phyloP scores from a whole-genome alignment of 2,113 vertebrate species.

The Vireo altiloquus region DNA sequence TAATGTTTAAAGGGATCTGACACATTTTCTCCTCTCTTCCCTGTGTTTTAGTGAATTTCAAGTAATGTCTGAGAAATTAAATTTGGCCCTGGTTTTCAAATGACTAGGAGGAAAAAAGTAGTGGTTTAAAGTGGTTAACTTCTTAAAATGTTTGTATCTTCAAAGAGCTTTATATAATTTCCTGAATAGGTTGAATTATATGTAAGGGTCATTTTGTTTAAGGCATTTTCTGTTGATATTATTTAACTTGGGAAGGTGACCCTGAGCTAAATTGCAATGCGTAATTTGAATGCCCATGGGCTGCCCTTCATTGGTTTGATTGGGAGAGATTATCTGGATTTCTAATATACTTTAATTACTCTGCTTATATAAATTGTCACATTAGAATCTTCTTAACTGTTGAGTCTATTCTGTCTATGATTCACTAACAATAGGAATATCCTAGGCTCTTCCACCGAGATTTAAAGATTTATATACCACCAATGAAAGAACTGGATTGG shows the following conservation, averaged over 20 bases:
- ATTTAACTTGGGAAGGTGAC: slow-evolving; percentile 36
- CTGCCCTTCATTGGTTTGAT: slow-evolving; percentile 8
- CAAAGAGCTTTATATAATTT: neutral
- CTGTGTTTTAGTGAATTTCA: neutral
- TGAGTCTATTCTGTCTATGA: slow-evolving; percentile 16
- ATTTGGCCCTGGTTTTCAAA: neutral
- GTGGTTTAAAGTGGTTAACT: neutral
- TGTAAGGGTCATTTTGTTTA: neutral
- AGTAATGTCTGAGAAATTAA: neutral
- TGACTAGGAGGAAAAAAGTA: neutral
- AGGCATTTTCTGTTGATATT: slow-evolving; percentile 17
- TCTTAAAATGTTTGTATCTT: neutral
- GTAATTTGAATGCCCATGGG: slow-evolving; percentile 21
- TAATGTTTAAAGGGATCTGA: slow-evolving; percentile 12
- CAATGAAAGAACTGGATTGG: neutral
- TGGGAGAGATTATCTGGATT: slow-evolving; percentile 43
- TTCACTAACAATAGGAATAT: slow-evolving; percentile 14
- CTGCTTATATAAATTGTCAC: slow-evolving; percentile 38
- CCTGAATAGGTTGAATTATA: neutral
- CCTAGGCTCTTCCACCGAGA: slow-evolving; percentile 25
- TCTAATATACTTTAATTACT: slow-evolving; percentile 54
- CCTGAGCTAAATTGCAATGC: slow-evolving; percentile 8
- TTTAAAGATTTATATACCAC: slow-evolving; percentile 2
- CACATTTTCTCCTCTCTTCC: neutral
- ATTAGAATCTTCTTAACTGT: slow-evolving; percentile 42